Percentiles rank a stretch among this genome's conserved stretches.
Evolutionary conservation across 2,113 vertebrate genomes (phyloP).

Genomic region (Marmota flaviventris): DNA sequence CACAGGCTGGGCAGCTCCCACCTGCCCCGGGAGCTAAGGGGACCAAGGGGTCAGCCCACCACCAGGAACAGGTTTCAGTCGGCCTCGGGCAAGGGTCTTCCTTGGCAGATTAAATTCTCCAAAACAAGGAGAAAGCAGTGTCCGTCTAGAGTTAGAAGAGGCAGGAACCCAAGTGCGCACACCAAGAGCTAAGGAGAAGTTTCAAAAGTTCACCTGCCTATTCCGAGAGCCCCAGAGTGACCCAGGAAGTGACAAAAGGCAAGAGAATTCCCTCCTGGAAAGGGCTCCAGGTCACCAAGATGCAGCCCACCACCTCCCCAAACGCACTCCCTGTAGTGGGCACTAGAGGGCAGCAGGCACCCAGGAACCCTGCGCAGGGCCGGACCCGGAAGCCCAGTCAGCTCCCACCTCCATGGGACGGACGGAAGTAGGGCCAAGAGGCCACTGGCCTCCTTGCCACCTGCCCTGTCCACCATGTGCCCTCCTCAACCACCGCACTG

Average conservation of each 20-base stretch:
- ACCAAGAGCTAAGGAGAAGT: background rate
- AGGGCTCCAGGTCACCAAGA: rapidly evolving
- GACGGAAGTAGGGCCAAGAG: too few species aligned
- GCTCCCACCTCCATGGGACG: too few species aligned
- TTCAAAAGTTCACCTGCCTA: background rate
- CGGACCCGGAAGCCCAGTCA: background rate
- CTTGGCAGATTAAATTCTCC: background rate
- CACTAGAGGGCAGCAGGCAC: slow-evolving; percentile 82
- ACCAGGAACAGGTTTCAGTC: background rate
- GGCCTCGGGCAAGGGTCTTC: background rate
- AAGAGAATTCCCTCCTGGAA: background rate
- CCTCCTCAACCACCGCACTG: too few species aligned
- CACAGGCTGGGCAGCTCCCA: rapidly evolving
- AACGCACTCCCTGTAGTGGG: rapidly evolving
- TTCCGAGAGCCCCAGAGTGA: background rate
- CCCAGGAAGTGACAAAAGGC: background rate
- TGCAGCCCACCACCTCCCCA: rapidly evolving
- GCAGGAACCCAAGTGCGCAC: background rate
- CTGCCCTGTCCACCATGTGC: background rate
- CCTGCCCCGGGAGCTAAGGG: background rate
- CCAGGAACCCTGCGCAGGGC: rapidly evolving
- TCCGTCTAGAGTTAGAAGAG: background rate
- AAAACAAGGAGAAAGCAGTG: background rate
- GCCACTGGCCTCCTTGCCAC: rapidly evolving
- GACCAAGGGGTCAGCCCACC: too few species aligned